A percentile compares a stretch with the other conserved stretches of the same genome.
Conservation (phyloP, 2,113 vertebrate species). For the Corythaeola cristata region DNA sequence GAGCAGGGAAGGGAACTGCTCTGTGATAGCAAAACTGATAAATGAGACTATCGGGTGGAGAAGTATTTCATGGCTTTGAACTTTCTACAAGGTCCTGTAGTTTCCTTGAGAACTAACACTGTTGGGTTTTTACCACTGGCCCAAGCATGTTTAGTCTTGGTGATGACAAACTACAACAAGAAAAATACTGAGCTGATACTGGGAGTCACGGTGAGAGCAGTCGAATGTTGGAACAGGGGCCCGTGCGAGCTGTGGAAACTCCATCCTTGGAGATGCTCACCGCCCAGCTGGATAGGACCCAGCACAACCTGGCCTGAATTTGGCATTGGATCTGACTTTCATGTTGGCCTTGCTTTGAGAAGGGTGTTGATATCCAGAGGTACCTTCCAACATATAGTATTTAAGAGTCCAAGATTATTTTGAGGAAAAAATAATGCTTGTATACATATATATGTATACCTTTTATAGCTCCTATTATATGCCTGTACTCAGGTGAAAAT, state of each 20-base stretch:
- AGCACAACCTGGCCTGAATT: not conserved
- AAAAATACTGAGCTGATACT: not conserved
- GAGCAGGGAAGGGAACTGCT: not conserved
- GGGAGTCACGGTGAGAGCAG: not conserved
- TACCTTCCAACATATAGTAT: not conserved
- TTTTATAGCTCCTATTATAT: not conserved
- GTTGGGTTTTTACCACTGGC: not conserved
- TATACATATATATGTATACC: not conserved
- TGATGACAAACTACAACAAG: not conserved
- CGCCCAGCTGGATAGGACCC: not conserved
- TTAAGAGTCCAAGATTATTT: not conserved
- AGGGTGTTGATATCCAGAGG: not conserved
- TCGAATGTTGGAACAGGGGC: not conserved
- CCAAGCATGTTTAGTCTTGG: not conserved
- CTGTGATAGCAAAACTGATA: not conserved
- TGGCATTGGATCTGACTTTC: not conserved
- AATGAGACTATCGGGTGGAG: not conserved
- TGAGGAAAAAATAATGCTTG: not conserved
- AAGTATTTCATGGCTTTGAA: not conserved
- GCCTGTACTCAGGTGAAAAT: not conserved
- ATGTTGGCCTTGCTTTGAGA: not conserved
- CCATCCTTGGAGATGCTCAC: not conserved
- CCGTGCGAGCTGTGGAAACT: not conserved
- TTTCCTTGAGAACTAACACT: not conserved
- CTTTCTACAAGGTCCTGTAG: not conserved